Percentiles rank a stretch among this genome's conserved stretches.
Evolutionary conservation across 2,113 vertebrate species (phyloP).

Genomic region (Gobio gobio): DNA sequence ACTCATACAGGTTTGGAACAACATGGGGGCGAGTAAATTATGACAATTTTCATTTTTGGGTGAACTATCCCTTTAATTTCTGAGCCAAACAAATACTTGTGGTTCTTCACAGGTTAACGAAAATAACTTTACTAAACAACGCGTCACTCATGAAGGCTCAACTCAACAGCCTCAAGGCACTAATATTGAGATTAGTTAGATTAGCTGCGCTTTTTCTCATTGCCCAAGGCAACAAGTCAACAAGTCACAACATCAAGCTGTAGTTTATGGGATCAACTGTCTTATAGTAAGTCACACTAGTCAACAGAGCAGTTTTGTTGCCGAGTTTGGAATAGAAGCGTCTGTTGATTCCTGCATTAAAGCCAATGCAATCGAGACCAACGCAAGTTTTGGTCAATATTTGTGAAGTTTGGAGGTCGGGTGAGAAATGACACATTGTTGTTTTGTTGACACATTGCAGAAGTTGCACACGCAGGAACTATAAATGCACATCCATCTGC

Average conservation of each 20-base stretch:
- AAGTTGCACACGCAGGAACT: neutral
- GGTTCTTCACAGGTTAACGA: neutral
- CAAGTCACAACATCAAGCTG: constrained; percentile 11
- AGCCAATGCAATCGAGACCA: neutral
- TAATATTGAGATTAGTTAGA: neutral
- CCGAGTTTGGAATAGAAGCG: neutral
- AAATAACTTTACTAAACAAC: neutral
- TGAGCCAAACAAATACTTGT: neutral
- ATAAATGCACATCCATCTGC: neutral
- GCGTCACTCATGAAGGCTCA: neutral
- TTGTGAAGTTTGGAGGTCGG: constrained; percentile 16
- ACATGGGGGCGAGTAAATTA: too few species aligned
- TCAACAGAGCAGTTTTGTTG: neutral
- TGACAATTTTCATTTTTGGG: too few species aligned
- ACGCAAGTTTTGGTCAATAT: neutral
- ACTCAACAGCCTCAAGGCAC: neutral
- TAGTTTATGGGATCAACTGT: neutral
- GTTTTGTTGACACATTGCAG: constrained; percentile 6
- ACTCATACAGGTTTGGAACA: too few species aligned
- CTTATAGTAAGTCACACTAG: neutral
- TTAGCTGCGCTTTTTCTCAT: constrained; percentile 1
- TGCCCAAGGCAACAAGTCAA: constrained; percentile 10
- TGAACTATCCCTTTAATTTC: neutral
- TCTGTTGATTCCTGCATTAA: neutral
- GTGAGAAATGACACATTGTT: neutral